A percentile compares a stretch with the other conserved stretches of the same genome.
phyloP scores from a whole-genome alignment of 2,113 vertebrate species.

The Bubo scandiacus region DNA sequence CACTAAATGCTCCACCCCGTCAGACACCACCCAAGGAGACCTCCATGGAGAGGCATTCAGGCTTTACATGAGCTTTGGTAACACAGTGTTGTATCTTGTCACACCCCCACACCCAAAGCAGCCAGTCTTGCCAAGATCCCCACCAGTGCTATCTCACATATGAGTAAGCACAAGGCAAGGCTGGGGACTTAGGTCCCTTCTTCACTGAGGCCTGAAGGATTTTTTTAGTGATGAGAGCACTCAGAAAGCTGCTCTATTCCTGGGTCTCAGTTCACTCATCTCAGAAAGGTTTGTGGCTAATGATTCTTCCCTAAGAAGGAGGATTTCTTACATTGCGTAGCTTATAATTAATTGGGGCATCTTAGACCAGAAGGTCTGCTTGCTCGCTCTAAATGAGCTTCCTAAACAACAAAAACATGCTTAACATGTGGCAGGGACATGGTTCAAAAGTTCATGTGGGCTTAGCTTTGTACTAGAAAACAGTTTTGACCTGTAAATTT shows the following conservation, averaged over 20 bases:
- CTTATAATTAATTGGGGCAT: slow-evolving; percentile 20
- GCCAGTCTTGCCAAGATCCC: background rate
- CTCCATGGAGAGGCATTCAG: accelerated
- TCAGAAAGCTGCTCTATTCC: background rate
- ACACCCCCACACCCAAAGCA: background rate
- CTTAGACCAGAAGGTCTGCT: slow-evolving; percentile 32
- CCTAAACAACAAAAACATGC: background rate
- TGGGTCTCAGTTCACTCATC: background rate
- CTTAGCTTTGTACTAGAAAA: background rate
- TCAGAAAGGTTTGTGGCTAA: background rate
- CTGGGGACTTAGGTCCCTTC: background rate
- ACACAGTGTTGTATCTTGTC: background rate
- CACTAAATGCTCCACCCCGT: background rate
- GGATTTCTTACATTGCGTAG: background rate
- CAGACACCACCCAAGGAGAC: accelerated
- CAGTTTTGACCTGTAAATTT: background rate
- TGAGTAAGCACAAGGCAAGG: background rate
- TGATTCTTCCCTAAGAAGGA: background rate
- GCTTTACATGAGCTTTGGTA: background rate
- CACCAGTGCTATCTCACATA: accelerated
- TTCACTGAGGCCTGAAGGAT: background rate
- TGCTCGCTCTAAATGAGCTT: background rate
- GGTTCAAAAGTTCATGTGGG: slow-evolving; percentile 40
- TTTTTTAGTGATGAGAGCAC: background rate
- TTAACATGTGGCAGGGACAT: background rate